Conservation (phyloP, 2,113 vertebrate species). For the Amblyopsis rosae region DNA sequence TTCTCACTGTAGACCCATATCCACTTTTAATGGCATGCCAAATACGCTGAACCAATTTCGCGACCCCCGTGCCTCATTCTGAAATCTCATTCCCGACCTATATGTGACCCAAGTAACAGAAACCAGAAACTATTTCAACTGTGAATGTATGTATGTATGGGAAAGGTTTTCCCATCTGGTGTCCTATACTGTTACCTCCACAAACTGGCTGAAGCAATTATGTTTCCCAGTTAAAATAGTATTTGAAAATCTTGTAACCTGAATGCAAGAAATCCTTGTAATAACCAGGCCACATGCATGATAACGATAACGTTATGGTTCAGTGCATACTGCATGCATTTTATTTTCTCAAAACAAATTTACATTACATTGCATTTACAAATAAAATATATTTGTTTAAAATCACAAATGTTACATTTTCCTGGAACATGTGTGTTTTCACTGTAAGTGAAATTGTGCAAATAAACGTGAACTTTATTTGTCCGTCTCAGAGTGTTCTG, state of each 20-base stretch:
- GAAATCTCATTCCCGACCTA: slow-evolving; percentile 50
- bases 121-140: slow-evolving; percentile 42
- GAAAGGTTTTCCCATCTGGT: slow-evolving; percentile 41
- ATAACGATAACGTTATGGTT: no score
- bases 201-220: slow-evolving; percentile 48
- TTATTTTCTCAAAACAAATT: no score
- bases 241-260: slow-evolving; percentile 19
- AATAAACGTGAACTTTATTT: no score
- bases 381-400: no score
- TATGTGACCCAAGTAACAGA: slow-evolving; percentile 42
- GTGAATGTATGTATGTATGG: slow-evolving; percentile 24
- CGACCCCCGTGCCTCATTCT: slow-evolving; percentile 39
- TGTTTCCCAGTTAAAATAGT: slow-evolving; percentile 46
- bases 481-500: no score
- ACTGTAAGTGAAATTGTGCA: no score
- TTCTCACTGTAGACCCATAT: slow-evolving; percentile 39
- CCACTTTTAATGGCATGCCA: slow-evolving; percentile 58
- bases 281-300: slow-evolving; percentile 13
- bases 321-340: no score
- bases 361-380: no score
- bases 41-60: slow-evolving; percentile 49
- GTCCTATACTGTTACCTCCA: slow-evolving; percentile 53
- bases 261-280: slow-evolving; percentile 17
- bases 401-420: no score
- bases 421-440: no score